phyloP scores from a whole-genome alignment of 2,113 vertebrate genomes.

The Oryzias curvinotus region DNA sequence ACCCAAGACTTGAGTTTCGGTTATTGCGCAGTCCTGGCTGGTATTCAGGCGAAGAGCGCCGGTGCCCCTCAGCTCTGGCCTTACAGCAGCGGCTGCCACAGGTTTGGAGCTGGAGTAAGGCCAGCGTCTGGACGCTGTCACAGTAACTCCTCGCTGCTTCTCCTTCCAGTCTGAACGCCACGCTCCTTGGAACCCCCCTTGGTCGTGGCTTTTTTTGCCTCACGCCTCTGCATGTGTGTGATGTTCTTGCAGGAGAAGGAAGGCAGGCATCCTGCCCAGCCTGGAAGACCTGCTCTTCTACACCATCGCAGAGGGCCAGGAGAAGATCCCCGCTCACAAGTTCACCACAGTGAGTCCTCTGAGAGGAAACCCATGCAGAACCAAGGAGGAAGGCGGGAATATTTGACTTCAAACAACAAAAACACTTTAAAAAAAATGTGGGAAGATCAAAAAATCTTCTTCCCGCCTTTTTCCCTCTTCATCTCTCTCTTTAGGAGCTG shows the following conservation, averaged over 20 bases:
- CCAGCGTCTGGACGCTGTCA: constrained; percentile 9
- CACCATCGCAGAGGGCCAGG: constrained; percentile 98
- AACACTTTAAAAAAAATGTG: no score
- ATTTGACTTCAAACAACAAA: no score
- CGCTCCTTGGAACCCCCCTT: constrained; percentile 1
- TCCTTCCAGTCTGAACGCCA: constrained; percentile 41
- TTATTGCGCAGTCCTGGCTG: constrained; percentile 33
- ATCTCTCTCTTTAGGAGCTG: background rate
- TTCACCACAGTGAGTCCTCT: constrained; percentile 87
- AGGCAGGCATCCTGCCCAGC: constrained; percentile 93
- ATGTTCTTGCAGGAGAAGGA: constrained; percentile 83
- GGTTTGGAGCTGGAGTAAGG: constrained; percentile 6
- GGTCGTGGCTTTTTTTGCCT: background rate
- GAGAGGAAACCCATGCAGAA: background rate
- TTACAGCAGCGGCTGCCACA: constrained; percentile 7
- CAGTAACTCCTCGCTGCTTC: constrained; percentile 35
- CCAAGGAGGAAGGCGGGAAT: no score
- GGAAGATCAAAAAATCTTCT: background rate
- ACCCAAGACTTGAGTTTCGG: background rate
- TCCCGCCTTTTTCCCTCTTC: background rate
- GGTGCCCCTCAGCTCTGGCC: constrained; percentile 14
- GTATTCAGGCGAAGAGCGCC: constrained; percentile 35
- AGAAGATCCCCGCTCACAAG: constrained; percentile 97
- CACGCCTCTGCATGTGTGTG: constrained; percentile 4
- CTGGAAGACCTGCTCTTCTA: constrained; percentile 98